phyloP scores from a whole-genome alignment of 1,140 invertebrate genomes.

The Platorchestia sp. region DNA sequence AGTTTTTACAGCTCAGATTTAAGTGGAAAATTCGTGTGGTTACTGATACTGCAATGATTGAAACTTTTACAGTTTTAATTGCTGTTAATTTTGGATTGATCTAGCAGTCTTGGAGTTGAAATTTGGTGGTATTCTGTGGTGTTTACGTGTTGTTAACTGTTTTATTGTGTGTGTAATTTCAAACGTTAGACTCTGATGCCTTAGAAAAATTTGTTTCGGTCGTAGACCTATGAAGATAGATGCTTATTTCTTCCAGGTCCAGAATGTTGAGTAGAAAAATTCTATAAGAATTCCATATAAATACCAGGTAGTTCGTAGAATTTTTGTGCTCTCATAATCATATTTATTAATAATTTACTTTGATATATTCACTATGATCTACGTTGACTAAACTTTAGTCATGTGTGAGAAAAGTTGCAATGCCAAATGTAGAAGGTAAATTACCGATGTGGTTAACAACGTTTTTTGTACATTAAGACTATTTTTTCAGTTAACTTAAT shows the following conservation, averaged over 20 bases:
- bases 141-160: not conserved
- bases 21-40: not conserved
- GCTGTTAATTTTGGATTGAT: not conserved
- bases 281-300: not conserved
- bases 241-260: not conserved
- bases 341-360: not conserved
- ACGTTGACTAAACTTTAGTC: not conserved
- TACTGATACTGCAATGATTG: not conserved
- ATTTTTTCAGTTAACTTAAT: not conserved
- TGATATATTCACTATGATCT: not conserved
- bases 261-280: too few species aligned
- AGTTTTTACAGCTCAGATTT: not conserved
- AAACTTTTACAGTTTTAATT: not conserved
- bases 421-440: not conserved
- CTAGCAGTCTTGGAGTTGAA: not conserved
- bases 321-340: not conserved
- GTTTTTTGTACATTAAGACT: not conserved
- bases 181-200: not conserved
- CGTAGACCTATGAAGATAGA: not conserved
- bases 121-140: not conserved
- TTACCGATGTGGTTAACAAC: not conserved
- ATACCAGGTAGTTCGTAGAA: not conserved
- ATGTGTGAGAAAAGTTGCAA: not conserved
- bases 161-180: not conserved
- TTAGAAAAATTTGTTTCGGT: not conserved